These are phyloP conservation scores for Melinopterus prodromus DNA, from an alignment of 2,888 invertebrate genomes.

Conservation along the genomic window DNA sequence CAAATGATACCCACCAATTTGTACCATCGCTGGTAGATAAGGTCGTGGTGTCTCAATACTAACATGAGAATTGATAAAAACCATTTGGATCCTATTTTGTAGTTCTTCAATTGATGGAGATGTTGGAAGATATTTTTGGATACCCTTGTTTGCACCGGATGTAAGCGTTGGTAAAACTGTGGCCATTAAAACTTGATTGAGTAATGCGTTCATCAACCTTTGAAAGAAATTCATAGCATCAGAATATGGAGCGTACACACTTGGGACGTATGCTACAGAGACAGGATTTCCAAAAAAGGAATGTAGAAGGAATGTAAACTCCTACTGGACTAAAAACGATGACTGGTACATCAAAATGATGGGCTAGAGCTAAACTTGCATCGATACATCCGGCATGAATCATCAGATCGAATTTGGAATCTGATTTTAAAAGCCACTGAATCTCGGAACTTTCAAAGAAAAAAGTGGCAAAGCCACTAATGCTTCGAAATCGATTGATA, in stretches of 20 bases:
- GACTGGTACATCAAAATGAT: slow-evolving; percentile 39
- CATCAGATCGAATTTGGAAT: slow-evolving; percentile 12
- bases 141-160: slow-evolving; percentile 33
- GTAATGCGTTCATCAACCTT: slow-evolving; percentile 60
- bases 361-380: slow-evolving; percentile 5
- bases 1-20: slow-evolving; percentile 66
- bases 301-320: slow-evolving; percentile 45
- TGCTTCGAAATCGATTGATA: neutral
- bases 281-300: slow-evolving; percentile 58
- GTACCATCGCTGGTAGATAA: slow-evolving; percentile 64
- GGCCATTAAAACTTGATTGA: neutral
- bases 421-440: slow-evolving; percentile 6
- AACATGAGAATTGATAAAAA: slow-evolving; percentile 58
- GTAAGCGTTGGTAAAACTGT: neutral
- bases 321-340: slow-evolving; percentile 39
- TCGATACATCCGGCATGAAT: slow-evolving; percentile 10
- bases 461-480: neutral
- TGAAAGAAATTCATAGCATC: slow-evolving; percentile 63
- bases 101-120: slow-evolving; percentile 46
- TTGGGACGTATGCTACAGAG: slow-evolving; percentile 62
- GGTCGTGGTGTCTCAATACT: slow-evolving; percentile 63
- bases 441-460: neutral
- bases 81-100: slow-evolving; percentile 48
- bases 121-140: slow-evolving; percentile 50
- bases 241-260: slow-evolving; percentile 47